Conservation (phyloP, 2,888 invertebrate genomes). For the Amiota minor region DNA sequence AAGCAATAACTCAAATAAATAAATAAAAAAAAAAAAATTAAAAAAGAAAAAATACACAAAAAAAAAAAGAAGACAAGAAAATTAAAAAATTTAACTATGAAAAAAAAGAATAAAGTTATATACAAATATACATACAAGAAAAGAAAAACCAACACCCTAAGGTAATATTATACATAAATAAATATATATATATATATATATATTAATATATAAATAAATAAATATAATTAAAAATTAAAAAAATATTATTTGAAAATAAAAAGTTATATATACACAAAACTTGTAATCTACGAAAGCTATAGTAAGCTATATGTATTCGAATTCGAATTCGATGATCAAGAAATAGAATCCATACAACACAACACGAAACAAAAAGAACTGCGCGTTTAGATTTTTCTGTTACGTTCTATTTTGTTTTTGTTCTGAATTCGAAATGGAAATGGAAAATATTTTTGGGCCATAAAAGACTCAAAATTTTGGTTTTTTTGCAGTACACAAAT, state of each 20-base stretch:
- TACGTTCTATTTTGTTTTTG: too few relatives aligned
- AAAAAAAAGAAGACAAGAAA: slow-evolving; percentile 42
- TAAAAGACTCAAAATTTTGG: too few relatives aligned
- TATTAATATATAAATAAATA: slow-evolving; percentile 52
- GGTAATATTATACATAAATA: slow-evolving; percentile 39
- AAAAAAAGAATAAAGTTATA: slow-evolving; percentile 45
- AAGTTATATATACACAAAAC: slow-evolving; percentile 16
- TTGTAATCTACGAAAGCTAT: too few relatives aligned
- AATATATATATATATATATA: slow-evolving; percentile 66
- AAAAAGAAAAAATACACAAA: slow-evolving; percentile 31
- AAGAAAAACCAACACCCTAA: slow-evolving; percentile 24
- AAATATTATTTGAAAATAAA: slow-evolving; percentile 38
- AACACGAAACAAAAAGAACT: too few relatives aligned
- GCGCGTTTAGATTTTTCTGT: too few relatives aligned
- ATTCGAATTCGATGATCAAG: too few relatives aligned
- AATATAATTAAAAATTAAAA: slow-evolving; percentile 32
- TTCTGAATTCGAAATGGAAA: too few relatives aligned
- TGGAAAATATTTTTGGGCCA: too few relatives aligned
- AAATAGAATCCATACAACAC: too few relatives aligned
- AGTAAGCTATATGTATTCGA: too few relatives aligned
- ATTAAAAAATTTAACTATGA: slow-evolving; percentile 31
- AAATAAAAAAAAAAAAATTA: slow-evolving; percentile 46
- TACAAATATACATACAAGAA: slow-evolving; percentile 44
- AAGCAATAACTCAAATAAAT: slow-evolving; percentile 72
- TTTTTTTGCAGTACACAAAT: too few relatives aligned